Percentiles rank a stretch among this genome's conserved stretches.
Conservation (phyloP, 2,888 invertebrate genomes). For the Thera obeliscata region DNA sequence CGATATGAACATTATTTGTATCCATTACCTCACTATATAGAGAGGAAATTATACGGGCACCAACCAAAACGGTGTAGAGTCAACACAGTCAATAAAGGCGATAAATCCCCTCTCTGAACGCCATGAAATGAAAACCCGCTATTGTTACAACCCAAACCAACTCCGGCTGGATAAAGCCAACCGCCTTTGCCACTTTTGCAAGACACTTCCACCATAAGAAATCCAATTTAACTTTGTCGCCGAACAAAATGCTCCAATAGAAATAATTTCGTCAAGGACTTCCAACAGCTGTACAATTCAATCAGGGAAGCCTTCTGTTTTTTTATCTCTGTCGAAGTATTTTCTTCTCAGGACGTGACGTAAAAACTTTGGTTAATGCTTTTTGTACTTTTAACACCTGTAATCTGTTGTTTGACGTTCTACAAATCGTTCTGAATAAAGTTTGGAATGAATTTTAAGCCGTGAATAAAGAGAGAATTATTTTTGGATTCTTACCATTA, state of each 20-base stretch:
- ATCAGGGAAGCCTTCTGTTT: slow-evolving; percentile 72
- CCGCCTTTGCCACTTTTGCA: slow-evolving; percentile 68
- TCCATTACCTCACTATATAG: not conserved
- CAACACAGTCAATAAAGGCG: slow-evolving; percentile 45
- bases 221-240: slow-evolving; percentile 83
- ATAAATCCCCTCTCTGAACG: slow-evolving; percentile 48
- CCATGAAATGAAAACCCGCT: slow-evolving; percentile 59
- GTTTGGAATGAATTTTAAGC: slow-evolving; percentile 11
- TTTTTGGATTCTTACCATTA: slow-evolving; percentile 1
- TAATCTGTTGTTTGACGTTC: slow-evolving; percentile 41
- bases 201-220: slow-evolving; percentile 79
- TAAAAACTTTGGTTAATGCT: slow-evolving; percentile 64
- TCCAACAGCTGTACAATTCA: slow-evolving; percentile 80
- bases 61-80: slow-evolving; percentile 26
- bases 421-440: slow-evolving; percentile 30
- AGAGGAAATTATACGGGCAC: slow-evolving; percentile 18
- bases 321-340: slow-evolving; percentile 59
- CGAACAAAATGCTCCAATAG: slow-evolving; percentile 81
- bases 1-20: too few species aligned
- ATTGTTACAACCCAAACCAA: slow-evolving; percentile 71
- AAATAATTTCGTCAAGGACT: slow-evolving; percentile 82
- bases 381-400: slow-evolving; percentile 65
- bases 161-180: slow-evolving; percentile 67
- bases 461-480: slow-evolving; percentile 6
- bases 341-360: slow-evolving; percentile 56